A percentile compares a stretch with the other conserved stretches of the same genome.
Conservation (phyloP, 92 coral and sea anemone genomes). For the Epizoanthus fatuus region DNA sequence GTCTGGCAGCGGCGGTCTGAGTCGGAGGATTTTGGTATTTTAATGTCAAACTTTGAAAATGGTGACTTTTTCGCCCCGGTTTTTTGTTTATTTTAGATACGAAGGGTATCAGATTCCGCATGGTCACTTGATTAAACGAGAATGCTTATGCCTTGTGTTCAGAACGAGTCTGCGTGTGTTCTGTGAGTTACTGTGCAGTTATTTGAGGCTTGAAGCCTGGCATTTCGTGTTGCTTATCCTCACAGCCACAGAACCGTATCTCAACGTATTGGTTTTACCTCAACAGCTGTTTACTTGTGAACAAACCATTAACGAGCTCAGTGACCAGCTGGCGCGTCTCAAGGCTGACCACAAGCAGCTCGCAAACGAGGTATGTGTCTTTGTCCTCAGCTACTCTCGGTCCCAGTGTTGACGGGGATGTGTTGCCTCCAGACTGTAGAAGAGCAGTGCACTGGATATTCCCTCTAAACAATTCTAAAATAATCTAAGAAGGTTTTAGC, state of each 20-base stretch:
- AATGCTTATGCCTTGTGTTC: no score
- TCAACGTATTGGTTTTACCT: neutral
- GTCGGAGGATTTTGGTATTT: no score
- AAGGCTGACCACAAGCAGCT: constrained; percentile 80
- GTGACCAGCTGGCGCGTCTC: constrained; percentile 78
- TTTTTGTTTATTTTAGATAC: no score
- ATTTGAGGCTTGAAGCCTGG: neutral
- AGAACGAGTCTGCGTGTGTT: no score
- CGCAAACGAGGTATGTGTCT: constrained; percentile 65
- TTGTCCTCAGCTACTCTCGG: neutral
- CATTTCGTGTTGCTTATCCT: neutral
- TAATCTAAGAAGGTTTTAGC: no score
- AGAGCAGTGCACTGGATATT: neutral
- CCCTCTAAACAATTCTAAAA: no score
- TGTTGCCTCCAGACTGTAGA: neutral
- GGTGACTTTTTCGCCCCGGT: no score
- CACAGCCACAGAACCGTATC: neutral
- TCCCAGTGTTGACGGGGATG: neutral
- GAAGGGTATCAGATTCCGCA: no score
- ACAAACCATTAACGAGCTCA: constrained; percentile 86
- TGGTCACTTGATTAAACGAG: no score
- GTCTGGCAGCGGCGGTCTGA: no score
- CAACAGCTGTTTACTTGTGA: constrained; percentile 77
- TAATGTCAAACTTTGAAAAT: no score
- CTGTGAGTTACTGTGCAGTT: neutral